Base-by-base conservation (phyloP, 2,113 vertebrate genomes). In the Perognathus longimembris region DNA sequence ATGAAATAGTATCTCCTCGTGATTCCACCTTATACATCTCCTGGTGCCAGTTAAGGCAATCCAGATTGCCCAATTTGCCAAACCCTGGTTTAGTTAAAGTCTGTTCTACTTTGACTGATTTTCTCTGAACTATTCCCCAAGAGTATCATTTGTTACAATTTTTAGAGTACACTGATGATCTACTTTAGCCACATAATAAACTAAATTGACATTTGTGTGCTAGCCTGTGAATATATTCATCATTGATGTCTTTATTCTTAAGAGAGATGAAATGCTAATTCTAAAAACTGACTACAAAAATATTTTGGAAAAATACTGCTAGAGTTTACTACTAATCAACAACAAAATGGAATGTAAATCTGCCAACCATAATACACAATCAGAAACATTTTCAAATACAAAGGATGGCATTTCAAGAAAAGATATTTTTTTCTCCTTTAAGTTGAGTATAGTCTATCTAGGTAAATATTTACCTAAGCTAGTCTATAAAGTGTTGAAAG, bases 91-190 rank as follows among this genome's bases (percentile, higher is more conserved):
- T 73, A 21, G 74, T 26, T 75, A 78, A 88, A 45, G 30, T 70
- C 66, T 85, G 20, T 88, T 85, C n/a, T 42, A 34, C 18, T 50
- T 93, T 69, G 32, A 78, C 14, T 74, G 82, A 73, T 0, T 1
- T 76, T 83, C 75, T 86, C 70, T 50, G 34, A 26, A 61, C 22
- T 28, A 77, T 86, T 83, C 42, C 38, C 40, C 18, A 24, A 71
- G 42, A 78, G 20, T 73, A 26, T 73, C 14, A 14, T 70, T 32
- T 83, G 57, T 24, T 83, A 54, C 3, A 40, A 69, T 54, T 94
- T 94, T 88, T 40, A 61, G 85, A 82, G 73, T 81, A 40, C 59
- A 45, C 88, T 85, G 32, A 80, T 70, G 69, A 64, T 81, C 38
- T 50, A 67, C 57, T 74, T 82, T 11, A 87, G 14, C 22, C 15